These are phyloP conservation scores for Mythimna vitellina DNA, from an alignment of 2,888 invertebrate genomes.

Conservation along the genomic window DNA sequence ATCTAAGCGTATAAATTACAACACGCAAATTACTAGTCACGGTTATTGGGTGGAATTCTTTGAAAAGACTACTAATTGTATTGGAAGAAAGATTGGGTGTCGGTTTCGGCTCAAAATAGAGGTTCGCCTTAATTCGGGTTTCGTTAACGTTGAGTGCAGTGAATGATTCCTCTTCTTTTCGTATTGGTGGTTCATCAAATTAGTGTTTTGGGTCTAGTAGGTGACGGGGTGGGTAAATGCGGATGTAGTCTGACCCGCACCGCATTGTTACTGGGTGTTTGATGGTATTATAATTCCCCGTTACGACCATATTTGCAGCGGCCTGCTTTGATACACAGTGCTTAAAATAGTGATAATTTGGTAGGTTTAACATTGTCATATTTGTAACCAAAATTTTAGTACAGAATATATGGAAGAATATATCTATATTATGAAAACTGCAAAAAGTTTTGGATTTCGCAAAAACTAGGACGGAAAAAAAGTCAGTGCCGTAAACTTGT, in stretches of 20 bases:
- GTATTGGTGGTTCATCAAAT: too few species aligned
- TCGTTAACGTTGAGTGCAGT: not conserved
- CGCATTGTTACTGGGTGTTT: too few species aligned
- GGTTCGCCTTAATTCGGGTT: conserved; percentile 4
- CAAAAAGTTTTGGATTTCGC: conserved; percentile 8
- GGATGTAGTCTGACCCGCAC: too few species aligned
- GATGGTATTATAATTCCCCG: too few species aligned
- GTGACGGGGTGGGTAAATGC: too few species aligned
- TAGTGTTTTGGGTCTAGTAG: too few species aligned
- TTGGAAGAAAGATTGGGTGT: not conserved
- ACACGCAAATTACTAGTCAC: conserved; percentile 19
- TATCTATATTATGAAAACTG: conserved; percentile 1
- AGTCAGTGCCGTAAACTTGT: too few species aligned
- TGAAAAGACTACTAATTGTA: conserved; percentile 14
- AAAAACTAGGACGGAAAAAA: conserved; percentile 11
- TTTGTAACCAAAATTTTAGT: not conserved
- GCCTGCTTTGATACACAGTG: not conserved
- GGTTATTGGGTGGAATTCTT: conserved; percentile 1
- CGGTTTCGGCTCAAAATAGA: not conserved
- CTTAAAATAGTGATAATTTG: too few species aligned
- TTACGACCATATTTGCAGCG: too few species aligned
- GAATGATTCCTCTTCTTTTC: not conserved
- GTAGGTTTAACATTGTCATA: not conserved
- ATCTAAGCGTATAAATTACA: conserved; percentile 35
- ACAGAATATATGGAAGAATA: not conserved